A percentile compares a stretch with the other conserved stretches of the same genome.
These are phyloP conservation scores for Macrosiphum euphorbiae DNA, from an alignment of 2,888 invertebrate species.

Conservation along the genomic window DNA sequence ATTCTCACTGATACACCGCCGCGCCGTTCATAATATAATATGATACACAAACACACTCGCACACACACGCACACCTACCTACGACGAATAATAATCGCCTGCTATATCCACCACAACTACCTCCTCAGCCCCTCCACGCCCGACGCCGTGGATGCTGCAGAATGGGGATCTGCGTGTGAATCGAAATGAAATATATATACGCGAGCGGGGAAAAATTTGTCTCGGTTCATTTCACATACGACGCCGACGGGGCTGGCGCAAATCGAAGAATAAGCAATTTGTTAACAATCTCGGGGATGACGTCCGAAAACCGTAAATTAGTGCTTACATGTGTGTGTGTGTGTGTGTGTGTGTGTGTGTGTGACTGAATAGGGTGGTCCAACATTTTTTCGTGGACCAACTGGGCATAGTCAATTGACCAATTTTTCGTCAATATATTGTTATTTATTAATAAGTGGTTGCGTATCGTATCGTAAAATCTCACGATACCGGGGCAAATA, in stretches of 20 bases:
- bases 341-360: not conserved
- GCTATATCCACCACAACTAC: not conserved
- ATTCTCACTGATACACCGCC: not conserved
- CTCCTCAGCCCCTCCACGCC: not conserved
- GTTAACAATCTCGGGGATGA: constrained; percentile 38
- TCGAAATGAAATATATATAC: not conserved
- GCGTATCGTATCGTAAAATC: not conserved
- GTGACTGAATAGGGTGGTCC: not conserved
- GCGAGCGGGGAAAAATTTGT: constrained; percentile 47
- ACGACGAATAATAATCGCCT: constrained; percentile 30
- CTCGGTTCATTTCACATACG: constrained; percentile 61
- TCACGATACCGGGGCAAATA: not conserved
- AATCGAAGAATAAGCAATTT: constrained; percentile 53
- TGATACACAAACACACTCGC: not conserved
- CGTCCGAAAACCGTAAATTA: constrained; percentile 50
- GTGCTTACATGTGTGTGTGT: not conserved
- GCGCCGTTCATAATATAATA: not conserved
- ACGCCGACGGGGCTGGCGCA: constrained; percentile 59
- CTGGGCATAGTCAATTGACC: not conserved
- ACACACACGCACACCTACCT: not conserved
- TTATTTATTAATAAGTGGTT: not conserved
- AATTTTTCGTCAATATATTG: not conserved
- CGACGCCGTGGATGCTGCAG: not conserved
- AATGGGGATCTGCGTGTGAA: constrained; percentile 53
- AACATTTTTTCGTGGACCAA: not conserved